A percentile compares a stretch with the other conserved stretches of the same genome.
These are phyloP conservation scores for Eustalomyia histrio DNA, from an alignment of 2,888 invertebrate species.

Conservation along the genomic window DNA sequence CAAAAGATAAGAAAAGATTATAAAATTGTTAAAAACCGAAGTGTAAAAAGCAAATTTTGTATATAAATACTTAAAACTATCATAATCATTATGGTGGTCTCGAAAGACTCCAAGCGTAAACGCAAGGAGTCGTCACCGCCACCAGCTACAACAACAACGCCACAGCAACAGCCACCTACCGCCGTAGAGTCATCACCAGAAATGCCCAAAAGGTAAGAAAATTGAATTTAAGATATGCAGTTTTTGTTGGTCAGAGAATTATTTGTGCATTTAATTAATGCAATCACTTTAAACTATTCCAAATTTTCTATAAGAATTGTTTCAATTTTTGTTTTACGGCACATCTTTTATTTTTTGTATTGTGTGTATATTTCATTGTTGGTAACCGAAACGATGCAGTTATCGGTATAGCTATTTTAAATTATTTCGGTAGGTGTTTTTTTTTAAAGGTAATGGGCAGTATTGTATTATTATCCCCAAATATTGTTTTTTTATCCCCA, in stretches of 20 bases:
- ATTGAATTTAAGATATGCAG: neutral
- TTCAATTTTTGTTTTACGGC: slow-evolving; percentile 24
- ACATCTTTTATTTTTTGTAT: slow-evolving; percentile 31
- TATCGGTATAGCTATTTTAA: too few species aligned
- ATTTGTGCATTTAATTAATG: slow-evolving; percentile 31
- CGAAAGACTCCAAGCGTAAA: slow-evolving; percentile 77
- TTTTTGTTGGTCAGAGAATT: neutral
- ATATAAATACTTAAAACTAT: slow-evolving; percentile 46
- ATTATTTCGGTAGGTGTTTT: too few species aligned
- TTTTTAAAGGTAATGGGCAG: too few species aligned
- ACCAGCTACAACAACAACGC: slow-evolving; percentile 65
- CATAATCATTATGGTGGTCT: slow-evolving; percentile 77
- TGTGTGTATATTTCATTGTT: slow-evolving; percentile 48
- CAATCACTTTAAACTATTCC: slow-evolving; percentile 27
- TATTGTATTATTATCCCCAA: too few species aligned
- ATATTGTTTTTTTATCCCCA: too few species aligned
- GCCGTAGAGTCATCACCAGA: slow-evolving; percentile 79
- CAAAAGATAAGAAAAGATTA: slow-evolving; percentile 25
- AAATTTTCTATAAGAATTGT: slow-evolving; percentile 15
- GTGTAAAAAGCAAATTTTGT: slow-evolving; percentile 4
- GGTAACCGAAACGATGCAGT: too few species aligned
- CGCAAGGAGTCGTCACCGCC: slow-evolving; percentile 77
- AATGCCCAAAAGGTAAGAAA: slow-evolving; percentile 78
- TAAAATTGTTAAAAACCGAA: neutral
- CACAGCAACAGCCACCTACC: slow-evolving; percentile 66